These are phyloP conservation scores for Erebia palarica DNA, from an alignment of 2,888 invertebrate species.

Conservation along the genomic window DNA sequence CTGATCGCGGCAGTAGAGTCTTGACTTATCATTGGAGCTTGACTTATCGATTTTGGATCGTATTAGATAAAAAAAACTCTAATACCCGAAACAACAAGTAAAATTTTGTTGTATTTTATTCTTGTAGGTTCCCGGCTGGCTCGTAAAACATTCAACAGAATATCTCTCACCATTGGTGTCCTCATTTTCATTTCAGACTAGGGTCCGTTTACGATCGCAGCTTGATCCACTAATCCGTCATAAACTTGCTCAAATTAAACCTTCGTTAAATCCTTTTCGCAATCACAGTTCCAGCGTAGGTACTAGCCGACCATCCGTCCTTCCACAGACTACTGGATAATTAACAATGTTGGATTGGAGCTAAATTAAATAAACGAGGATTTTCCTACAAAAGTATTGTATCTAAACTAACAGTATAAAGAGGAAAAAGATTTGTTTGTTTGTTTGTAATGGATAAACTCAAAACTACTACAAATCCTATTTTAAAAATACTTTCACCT, in stretches of 20 bases:
- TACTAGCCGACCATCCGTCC: not conserved
- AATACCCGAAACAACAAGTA: not conserved
- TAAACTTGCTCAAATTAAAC: slow-evolving; percentile 31
- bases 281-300: slow-evolving; percentile 22
- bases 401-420: too few species aligned
- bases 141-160: slow-evolving; percentile 17
- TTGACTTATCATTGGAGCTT: not conserved
- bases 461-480: too few species aligned
- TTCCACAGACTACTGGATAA: slow-evolving; percentile 1
- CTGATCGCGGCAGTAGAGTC: not conserved
- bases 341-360: slow-evolving; percentile 4
- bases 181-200: slow-evolving; percentile 31
- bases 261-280: slow-evolving; percentile 32
- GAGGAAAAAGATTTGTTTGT: too few species aligned
- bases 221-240: slow-evolving; percentile 33
- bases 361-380: not conserved
- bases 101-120: slow-evolving; percentile 12
- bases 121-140: slow-evolving; percentile 3
- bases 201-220: slow-evolving; percentile 31
- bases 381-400: too few species aligned
- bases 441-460: too few species aligned
- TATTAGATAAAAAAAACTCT: not conserved
- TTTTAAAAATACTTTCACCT: too few species aligned
- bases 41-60: not conserved
- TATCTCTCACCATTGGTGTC: slow-evolving; percentile 18